Base-by-base conservation (phyloP, 2,113 vertebrate genomes). In the Strigops habroptila region DNA sequence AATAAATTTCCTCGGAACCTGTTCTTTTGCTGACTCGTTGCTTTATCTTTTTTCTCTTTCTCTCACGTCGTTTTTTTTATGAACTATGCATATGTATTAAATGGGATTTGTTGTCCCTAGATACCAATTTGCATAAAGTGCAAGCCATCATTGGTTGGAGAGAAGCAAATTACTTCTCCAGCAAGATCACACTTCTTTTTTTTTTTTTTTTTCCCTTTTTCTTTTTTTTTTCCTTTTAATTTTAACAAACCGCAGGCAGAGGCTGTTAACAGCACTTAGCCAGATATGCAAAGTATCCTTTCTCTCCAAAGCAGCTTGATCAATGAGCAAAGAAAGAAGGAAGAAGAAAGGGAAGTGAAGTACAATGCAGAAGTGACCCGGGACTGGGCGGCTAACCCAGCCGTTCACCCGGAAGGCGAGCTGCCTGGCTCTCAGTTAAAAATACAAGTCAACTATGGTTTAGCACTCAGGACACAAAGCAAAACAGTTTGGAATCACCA, bases 91-190 rank as follows among this genome's bases (percentile, higher is more conserved):
- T 99, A 99, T 99, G 98, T 99, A 99, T 99, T 99, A 99, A 99
- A 99, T 98, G 98, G 98, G 98, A 99, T 99, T 99, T 99, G 99
- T 99, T 99, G 98, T 99, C 99, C 99, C 99, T 98, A 98, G 99
- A 99, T 99, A 99, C 99, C 99, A 99, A 99, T 99, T 99, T 99
- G 98, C 99, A 99, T 99, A 99, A 99, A 99, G 99, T 99, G 98
- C 98, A 99, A 98, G 98, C 99, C 98, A 99, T 99, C 99, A 99
- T 99, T 98, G 98, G 99, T 99, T 99, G 98, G 99, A 99, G 98
- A 99, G 99, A 99, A 99, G 99, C 98, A 99, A 99, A 99, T 99
- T 99, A 99, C 98, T 99, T 99, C 99, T 99, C 98, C 98, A 96
- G 98, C 98, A 99, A 99, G 98, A 99, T 99, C 98, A 98, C 98